Base-by-base conservation (phyloP, 2,113 vertebrate species). In the Trinectes maculatus region DNA sequence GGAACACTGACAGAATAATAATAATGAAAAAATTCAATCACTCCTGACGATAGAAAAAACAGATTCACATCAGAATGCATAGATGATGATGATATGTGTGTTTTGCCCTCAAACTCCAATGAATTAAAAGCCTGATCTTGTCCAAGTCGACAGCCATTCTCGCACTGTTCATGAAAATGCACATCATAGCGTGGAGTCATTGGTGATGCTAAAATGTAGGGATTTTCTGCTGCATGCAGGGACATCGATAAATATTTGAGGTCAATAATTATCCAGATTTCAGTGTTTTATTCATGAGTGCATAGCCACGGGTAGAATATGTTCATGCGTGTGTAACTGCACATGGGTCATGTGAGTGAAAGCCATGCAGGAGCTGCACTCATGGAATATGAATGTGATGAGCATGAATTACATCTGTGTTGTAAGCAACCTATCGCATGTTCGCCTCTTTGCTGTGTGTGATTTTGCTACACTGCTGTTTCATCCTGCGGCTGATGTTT, bases 271-370 rank as follows among this genome's bases (percentile, higher is more conserved):
- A 61, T 71, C 61, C 16, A 13, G 47, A 33, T 76, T 51, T 6
- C 59, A 24, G 39, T 66, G 71, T 78, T 80, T 79, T 78, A 72
- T 84, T 72, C 60, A 67, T 79, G 64, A 63, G 34, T 53, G 39
- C 39, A 44, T 53, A 21, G 62, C 53, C 73, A 58, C 8, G 40
- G 51, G 59, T 64, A 43, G 52, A 37, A 63, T 42, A 79, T 43
- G 40, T 40, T 67, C 56, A 69, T 61, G 62, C 72, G 47, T 69
- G 44, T 67, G 49, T 56, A 59, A 70, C 33, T 39, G 33, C 34
- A 63, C 55, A 52, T 69, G 54, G 43, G 46, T 77, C 56, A 62
- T 49, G 43, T 53, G 46, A 62, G 60, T 34, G 46, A 69, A 74
- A 42, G 22, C 55, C 19, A 33, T 39, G 44, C 43, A 25, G 28